phyloP scores from a whole-genome alignment of 2,888 invertebrate species.

The Drosophila subsilvestris region DNA sequence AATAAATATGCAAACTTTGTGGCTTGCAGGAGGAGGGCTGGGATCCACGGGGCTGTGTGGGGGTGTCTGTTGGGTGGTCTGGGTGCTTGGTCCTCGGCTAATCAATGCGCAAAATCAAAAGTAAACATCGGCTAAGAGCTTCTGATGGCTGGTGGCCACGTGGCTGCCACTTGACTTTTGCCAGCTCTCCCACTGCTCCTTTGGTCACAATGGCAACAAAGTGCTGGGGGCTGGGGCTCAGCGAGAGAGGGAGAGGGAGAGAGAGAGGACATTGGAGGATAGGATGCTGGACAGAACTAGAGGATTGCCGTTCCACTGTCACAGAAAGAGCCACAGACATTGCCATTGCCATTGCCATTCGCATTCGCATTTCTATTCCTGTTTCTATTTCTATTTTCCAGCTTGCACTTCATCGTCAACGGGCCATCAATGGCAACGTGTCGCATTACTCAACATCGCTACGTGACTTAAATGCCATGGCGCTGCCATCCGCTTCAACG shows the following conservation, averaged over 20 bases:
- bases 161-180: conserved; percentile 68
- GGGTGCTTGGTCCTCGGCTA: conserved; percentile 45
- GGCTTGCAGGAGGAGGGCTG: conserved; percentile 10
- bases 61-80: neutral
- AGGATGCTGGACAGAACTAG: neutral
- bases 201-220: conserved; percentile 59
- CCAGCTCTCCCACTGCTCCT: conserved; percentile 25
- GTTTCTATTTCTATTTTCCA: conserved; percentile 67
- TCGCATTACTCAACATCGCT: conserved; percentile 79
- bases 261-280: neutral
- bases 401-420: conserved; percentile 78
- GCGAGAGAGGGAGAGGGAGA: neutral
- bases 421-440: conserved; percentile 79
- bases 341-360: neutral
- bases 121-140: conserved; percentile 45
- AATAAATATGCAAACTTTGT: conserved; percentile 76
- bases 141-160: conserved; percentile 31
- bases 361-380: conserved; percentile 11
- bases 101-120: conserved; percentile 72
- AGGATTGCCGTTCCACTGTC: neutral
- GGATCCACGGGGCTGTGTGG: neutral
- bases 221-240: neutral
- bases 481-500: conserved; percentile 13
- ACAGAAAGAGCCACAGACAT: neutral
- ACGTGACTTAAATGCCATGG: conserved; percentile 77